Conservation (phyloP, 2,113 vertebrate species). For the Aramus guarauna region DNA sequence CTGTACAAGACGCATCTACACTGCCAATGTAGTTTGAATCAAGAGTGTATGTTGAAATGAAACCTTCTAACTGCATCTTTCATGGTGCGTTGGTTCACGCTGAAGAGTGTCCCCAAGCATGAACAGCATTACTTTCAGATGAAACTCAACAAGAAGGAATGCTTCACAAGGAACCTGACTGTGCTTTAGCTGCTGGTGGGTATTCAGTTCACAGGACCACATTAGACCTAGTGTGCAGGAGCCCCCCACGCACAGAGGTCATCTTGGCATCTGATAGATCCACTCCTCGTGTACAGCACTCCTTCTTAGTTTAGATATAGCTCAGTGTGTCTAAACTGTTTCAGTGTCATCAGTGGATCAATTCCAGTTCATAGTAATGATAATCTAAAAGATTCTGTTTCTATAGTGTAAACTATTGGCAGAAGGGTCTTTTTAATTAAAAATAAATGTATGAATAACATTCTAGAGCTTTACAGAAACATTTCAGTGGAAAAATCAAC, state of each 20-base stretch:
- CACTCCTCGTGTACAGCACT: background rate
- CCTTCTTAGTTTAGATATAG: background rate
- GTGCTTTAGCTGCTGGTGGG: background rate
- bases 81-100: background rate
- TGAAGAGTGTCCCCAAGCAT: background rate
- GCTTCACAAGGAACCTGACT: background rate
- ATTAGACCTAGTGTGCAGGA: background rate
- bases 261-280: background rate
- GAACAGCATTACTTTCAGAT: background rate
- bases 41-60: background rate
- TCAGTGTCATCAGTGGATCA: background rate
- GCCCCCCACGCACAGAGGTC: accelerated
- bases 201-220: background rate
- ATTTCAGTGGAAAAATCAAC: background rate
- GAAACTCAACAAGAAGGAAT: background rate
- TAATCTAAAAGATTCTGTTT: background rate
- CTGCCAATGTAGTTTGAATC: background rate
- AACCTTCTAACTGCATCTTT: background rate
- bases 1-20: background rate
- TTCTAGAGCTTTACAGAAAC: background rate
- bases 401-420: background rate
- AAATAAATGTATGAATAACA: background rate
- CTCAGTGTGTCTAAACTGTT: background rate
- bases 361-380: background rate
- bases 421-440: background rate